Evolutionary conservation across 2,797 vertebrate species (phyloP).

Genomic region (Falco berigora): DNA sequence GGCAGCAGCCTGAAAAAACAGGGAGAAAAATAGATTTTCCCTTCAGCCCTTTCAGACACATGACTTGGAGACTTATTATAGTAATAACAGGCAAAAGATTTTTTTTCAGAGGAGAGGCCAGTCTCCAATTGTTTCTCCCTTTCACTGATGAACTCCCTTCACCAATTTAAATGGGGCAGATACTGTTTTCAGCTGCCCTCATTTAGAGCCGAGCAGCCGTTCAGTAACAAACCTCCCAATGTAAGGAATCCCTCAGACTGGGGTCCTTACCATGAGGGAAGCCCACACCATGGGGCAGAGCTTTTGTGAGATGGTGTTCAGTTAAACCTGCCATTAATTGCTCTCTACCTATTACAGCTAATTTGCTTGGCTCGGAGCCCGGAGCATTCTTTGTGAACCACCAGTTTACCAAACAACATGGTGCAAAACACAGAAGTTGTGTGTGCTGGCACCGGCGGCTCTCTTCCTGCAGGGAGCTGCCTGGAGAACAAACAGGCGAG

Average conservation of each 20-base stretch:
- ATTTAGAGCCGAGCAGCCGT: neutral
- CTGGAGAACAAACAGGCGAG: neutral
- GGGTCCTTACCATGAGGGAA: neutral
- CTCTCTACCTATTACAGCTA: neutral
- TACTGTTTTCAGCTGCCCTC: neutral
- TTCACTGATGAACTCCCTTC: neutral
- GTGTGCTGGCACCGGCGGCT: neutral
- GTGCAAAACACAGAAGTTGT: neutral
- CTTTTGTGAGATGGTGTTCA: neutral
- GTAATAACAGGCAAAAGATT: neutral
- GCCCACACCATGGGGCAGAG: neutral
- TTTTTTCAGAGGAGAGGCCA: neutral
- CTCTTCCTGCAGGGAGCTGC: neutral
- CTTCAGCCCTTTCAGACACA: constrained; percentile 50
- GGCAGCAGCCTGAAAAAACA: constrained; percentile 15
- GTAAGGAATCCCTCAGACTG: neutral
- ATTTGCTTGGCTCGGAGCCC: neutral
- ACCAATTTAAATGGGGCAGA: neutral
- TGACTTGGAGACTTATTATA: constrained; percentile 49
- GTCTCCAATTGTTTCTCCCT: neutral
- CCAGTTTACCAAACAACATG: neutral
- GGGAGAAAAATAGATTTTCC: constrained; percentile 51
- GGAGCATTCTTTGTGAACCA: neutral
- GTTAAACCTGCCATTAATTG: neutral
- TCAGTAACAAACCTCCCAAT: neutral